These are phyloP conservation scores for Lacerta bilineata DNA, from an alignment of 2,797 vertebrate species.

Conservation along the genomic window DNA sequence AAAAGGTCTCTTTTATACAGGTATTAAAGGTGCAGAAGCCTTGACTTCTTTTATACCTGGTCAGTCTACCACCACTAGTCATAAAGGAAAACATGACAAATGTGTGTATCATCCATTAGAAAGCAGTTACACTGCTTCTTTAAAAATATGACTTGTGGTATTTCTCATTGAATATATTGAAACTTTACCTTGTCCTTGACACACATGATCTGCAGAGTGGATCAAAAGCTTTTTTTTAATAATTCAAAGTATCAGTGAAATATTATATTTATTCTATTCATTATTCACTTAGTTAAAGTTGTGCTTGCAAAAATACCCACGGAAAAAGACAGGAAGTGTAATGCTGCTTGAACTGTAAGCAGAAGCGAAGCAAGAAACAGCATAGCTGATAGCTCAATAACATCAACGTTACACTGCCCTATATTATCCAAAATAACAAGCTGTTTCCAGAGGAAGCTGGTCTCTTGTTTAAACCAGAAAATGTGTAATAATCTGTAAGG, in stretches of 20 bases:
- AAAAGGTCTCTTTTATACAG: background rate
- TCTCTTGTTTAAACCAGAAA: slow-evolving; percentile 1
- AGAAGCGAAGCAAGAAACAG: slow-evolving; percentile 10
- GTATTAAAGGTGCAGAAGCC: background rate
- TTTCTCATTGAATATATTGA: background rate
- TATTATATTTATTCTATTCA: background rate
- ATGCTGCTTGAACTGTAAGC: slow-evolving; percentile 10
- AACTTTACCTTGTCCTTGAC: background rate
- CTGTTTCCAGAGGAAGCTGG: background rate
- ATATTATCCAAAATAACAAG: background rate
- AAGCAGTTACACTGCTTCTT: too few species aligned
- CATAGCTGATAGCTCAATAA: background rate
- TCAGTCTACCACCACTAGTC: background rate
- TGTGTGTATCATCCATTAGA: background rate
- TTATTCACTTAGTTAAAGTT: background rate
- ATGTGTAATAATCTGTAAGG: background rate
- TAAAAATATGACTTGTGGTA: background rate
- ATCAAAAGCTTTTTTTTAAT: background rate
- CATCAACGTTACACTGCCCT: background rate
- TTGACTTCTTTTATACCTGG: too few species aligned
- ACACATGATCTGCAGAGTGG: background rate
- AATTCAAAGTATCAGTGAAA: background rate
- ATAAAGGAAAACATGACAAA: slow-evolving; percentile 1
- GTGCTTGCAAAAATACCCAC: background rate
- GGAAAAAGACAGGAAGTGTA: slow-evolving; percentile 1